These are phyloP conservation scores for Drosophila nigricruria DNA, from an alignment of 2,888 invertebrate genomes.

Conservation along the genomic window DNA sequence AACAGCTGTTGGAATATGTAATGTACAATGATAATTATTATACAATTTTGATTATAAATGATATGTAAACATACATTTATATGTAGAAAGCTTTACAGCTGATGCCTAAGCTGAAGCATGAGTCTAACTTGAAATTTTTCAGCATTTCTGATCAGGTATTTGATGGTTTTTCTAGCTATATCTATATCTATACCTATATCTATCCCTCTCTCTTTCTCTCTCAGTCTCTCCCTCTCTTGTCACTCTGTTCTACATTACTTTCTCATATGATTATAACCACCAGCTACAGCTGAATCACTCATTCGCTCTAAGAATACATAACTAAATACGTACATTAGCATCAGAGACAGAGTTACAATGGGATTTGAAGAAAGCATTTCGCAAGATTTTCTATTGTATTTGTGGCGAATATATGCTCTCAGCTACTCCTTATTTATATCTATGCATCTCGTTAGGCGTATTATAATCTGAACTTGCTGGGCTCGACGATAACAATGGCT, in stretches of 20 bases:
- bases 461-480: constrained; percentile 52
- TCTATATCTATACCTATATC: not conserved
- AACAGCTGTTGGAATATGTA: not conserved
- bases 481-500: constrained; percentile 62
- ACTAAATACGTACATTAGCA: not conserved
- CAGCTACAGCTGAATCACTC: not conserved
- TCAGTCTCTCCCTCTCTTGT: too few species aligned
- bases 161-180: not conserved
- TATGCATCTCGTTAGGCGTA: constrained; percentile 35
- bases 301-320: not conserved
- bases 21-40: not conserved
- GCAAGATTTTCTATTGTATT: constrained; percentile 1
- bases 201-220: not conserved
- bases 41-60: not conserved
- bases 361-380: constrained; percentile 6
- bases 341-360: not conserved
- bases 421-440: constrained; percentile 47
- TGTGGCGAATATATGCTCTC: not conserved
- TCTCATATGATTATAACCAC: not conserved
- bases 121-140: not conserved
- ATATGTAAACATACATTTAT: too few species aligned
- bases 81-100: too few species aligned
- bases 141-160: not conserved
- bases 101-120: too few species aligned
- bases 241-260: not conserved